Evolutionary conservation across 2,113 vertebrate species (phyloP).

Genomic region (Microtus ochrogaster): DNA sequence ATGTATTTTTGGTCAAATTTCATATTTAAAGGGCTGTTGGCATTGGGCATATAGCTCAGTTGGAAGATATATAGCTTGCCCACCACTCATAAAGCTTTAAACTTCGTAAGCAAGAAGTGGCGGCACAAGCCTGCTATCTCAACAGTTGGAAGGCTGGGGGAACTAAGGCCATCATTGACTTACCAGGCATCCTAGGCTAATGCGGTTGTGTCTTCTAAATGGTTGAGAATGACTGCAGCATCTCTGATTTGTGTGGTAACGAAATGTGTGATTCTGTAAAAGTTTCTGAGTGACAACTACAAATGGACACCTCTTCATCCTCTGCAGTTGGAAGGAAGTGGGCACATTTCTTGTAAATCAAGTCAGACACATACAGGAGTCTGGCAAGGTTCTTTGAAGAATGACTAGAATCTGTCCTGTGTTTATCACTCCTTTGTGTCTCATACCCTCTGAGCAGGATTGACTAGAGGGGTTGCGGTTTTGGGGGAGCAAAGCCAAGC

Average conservation of each 20-base stretch:
- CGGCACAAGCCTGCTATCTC: not conserved
- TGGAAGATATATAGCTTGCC: not conserved
- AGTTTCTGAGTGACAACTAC: not conserved
- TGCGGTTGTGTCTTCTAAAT: not conserved
- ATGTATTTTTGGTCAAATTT: conserved; percentile 46
- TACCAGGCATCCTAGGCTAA: not conserved
- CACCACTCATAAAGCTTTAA: not conserved
- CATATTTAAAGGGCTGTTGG: not conserved
- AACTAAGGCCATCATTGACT: not conserved
- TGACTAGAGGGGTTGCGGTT: not conserved
- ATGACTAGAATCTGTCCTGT: not conserved
- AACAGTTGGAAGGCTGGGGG: not conserved
- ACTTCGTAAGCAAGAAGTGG: not conserved
- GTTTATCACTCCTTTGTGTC: not conserved
- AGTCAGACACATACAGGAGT: conserved; percentile 45
- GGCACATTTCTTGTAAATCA: conserved; percentile 62
- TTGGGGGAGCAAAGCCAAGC: not conserved
- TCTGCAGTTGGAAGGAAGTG: not conserved
- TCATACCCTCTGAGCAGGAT: not conserved
- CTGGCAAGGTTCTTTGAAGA: not conserved
- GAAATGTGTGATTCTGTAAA: not conserved
- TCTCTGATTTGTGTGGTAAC: not conserved
- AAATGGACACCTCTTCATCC: not conserved
- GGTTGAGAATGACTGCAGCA: not conserved
- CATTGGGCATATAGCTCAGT: not conserved